phyloP scores from a whole-genome alignment of 2,888 invertebrate genomes.

The Drosophila paracracens region DNA sequence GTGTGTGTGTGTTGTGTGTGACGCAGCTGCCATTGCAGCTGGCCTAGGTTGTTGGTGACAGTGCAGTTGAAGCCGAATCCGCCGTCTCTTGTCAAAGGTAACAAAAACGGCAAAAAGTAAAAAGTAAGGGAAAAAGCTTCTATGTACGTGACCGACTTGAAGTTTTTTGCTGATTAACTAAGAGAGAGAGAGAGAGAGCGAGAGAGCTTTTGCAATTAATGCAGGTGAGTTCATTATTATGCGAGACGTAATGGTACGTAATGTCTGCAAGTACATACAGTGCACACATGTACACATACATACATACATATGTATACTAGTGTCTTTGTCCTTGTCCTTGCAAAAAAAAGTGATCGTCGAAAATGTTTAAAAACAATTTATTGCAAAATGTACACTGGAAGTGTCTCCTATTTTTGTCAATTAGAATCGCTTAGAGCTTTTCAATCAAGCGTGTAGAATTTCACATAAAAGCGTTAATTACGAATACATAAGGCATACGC shows the following conservation, averaged over 20 bases:
- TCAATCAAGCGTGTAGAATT: slow-evolving; percentile 66
- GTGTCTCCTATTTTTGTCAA: slow-evolving; percentile 55
- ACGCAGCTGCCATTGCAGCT: slow-evolving; percentile 53
- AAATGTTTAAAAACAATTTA: background rate
- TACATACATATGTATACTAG: slow-evolving; percentile 3
- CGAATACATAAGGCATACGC: slow-evolving; percentile 55
- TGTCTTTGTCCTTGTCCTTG: slow-evolving; percentile 24
- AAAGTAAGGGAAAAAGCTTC: slow-evolving; percentile 54
- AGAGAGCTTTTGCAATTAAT: slow-evolving; percentile 53
- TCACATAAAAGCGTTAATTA: slow-evolving; percentile 69
- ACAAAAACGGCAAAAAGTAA: slow-evolving; percentile 40
- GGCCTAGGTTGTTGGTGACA: slow-evolving; percentile 38
- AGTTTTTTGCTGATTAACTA: slow-evolving; percentile 38
- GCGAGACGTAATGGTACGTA: slow-evolving; percentile 51
- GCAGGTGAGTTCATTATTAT: slow-evolving; percentile 54
- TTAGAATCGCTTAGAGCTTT: slow-evolving; percentile 65
- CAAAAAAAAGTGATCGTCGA: slow-evolving; percentile 18
- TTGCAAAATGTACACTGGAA: slow-evolving; percentile 37
- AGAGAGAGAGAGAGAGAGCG: slow-evolving; percentile 24
- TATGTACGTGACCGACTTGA: slow-evolving; percentile 68
- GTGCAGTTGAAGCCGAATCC: slow-evolving; percentile 32
- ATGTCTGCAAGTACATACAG: background rate
- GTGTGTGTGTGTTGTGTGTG: slow-evolving; percentile 24
- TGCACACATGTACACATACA: background rate
- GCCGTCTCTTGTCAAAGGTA: slow-evolving; percentile 38